Base-by-base conservation (phyloP, 2,113 vertebrate genomes). In the Hymenochirus boettgeri region DNA sequence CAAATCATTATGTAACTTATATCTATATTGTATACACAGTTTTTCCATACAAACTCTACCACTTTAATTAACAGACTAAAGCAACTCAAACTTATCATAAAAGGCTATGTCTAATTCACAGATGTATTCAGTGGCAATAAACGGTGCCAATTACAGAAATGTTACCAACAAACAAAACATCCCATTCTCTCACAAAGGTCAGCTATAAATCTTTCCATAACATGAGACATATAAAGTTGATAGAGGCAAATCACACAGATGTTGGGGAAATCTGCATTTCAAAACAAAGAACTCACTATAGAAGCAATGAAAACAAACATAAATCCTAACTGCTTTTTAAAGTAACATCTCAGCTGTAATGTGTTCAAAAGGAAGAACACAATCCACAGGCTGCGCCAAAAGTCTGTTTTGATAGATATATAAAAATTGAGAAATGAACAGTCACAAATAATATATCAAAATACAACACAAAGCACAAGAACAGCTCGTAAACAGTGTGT, bases 191-290 rank as follows among this genome's bases (percentile, higher is more conserved):
- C 70, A 73, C 62, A 82, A 87, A 88, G 85, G 80, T 83, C 83
- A 83, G 73, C 70, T 70, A 61, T 83, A 90, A 86, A 83, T 85
- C 80, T 82, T 74, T 73, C 61, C 74, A 76, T 83, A 84, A 84
- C 83, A 78, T 13, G 15, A 74, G 62, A 52, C 76, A 77, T 77
- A 77, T 85, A 79, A 87, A 86, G 85, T 67, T 80, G 80, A 84
- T 79, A 72, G 66, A 31, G 81, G 48, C 72, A 73, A 79, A 74
- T 69, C 73, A 83, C 85, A 76, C 81, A 85, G 82, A 85, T 85
- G 80, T 83, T 85, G 76, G 79, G 74, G 78, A 83, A 87, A 76
- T 77, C 75, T 80, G 73, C 72, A 74, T 85, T 83, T 86, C 79
- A 80, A 79, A 70, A 76, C 31, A 58, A 83, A 80, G 77, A 72